phyloP scores from a whole-genome alignment of 2,113 vertebrate species.

The Phoxinus phoxinus region DNA sequence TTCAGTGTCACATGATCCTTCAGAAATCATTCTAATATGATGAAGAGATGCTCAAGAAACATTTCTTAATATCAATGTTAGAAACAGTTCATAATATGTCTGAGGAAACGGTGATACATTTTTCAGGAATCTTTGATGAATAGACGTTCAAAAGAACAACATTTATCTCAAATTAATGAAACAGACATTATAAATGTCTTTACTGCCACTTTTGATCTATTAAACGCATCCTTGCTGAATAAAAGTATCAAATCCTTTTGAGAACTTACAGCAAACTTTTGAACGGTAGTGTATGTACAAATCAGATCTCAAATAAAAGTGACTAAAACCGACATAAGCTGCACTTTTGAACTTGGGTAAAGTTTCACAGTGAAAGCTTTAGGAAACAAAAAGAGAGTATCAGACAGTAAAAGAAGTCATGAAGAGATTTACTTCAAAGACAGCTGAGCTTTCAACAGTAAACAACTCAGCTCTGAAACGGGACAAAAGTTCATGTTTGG shows the following conservation, averaged over 20 bases:
- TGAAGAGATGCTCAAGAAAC: neutral
- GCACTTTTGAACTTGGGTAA: neutral
- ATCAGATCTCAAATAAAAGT: conserved; percentile 1
- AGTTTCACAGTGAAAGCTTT: conserved; percentile 3
- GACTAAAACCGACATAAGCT: neutral
- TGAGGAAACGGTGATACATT: neutral
- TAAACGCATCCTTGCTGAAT: neutral
- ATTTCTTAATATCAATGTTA: neutral
- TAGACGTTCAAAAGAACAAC: neutral
- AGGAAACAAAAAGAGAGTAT: neutral
- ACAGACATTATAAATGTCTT: neutral
- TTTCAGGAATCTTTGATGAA: neutral
- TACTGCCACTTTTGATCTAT: neutral
- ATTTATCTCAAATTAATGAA: neutral
- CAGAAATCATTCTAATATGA: neutral
- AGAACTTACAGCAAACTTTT: neutral
- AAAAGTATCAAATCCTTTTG: neutral
- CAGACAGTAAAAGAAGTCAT: neutral
- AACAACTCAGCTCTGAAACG: neutral
- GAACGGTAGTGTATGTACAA: neutral
- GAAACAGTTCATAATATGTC: neutral
- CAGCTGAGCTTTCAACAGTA: neutral
- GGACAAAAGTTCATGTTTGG: conserved; percentile 4
- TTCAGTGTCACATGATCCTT: neutral
- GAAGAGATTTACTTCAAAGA: conserved; percentile 2